phyloP scores from a whole-genome alignment of 1,140 invertebrate species.

The Daktulosphaira vitifoliae region DNA sequence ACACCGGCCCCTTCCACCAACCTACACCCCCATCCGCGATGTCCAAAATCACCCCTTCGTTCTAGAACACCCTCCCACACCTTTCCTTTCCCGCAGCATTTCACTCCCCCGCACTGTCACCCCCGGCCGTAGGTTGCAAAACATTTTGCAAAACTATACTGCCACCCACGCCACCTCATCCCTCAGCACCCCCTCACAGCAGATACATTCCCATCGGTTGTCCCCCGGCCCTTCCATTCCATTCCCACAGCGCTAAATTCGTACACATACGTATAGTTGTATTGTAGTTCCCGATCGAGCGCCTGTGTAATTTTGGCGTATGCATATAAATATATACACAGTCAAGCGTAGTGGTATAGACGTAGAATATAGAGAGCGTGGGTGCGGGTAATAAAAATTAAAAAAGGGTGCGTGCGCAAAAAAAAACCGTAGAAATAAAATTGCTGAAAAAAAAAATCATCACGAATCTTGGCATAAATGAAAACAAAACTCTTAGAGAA shows the following conservation, averaged over 20 bases:
- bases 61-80: neutral
- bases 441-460: too few relatives aligned
- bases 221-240: neutral
- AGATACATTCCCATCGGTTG: neutral
- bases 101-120: neutral
- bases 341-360: neutral
- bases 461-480: too few relatives aligned
- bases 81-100: neutral
- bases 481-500: too few relatives aligned
- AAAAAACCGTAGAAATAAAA: too few relatives aligned
- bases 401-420: too few relatives aligned
- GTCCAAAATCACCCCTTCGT: conserved; percentile 8
- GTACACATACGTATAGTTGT: too few relatives aligned
- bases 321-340: neutral
- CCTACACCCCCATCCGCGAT: neutral
- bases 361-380: neutral
- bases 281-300: neutral
- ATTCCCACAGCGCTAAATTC: neutral
- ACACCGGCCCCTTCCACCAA: neutral
- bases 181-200: neutral
- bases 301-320: conserved; percentile 14
- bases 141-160: conserved; percentile 31
- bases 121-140: conserved; percentile 4
- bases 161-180: conserved; percentile 26
- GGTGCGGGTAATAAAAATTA: conserved; percentile 2